Percentiles rank a stretch among this genome's conserved stretches.
phyloP scores from a whole-genome alignment of 2,113 vertebrate genomes.

The Zootoca vivipara region DNA sequence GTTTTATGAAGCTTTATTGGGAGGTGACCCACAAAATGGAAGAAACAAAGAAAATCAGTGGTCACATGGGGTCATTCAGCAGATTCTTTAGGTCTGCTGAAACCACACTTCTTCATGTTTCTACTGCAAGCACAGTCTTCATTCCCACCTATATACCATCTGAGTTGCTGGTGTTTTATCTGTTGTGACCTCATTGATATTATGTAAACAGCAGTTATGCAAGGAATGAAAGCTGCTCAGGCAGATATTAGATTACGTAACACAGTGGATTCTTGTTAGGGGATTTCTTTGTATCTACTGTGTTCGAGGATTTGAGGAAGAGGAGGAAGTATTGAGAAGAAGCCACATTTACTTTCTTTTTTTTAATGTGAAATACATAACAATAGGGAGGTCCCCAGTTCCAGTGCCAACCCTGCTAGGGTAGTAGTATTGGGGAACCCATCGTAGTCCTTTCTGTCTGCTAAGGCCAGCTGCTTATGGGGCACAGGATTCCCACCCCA shows the following conservation, averaged over 20 bases:
- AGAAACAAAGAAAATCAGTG: neutral
- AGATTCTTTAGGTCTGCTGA: neutral
- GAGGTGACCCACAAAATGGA: neutral
- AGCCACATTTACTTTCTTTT: neutral
- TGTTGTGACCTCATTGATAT: neutral
- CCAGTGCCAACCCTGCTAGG: too few species aligned
- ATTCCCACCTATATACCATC: neutral
- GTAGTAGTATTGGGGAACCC: too few species aligned
- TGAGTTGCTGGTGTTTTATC: neutral
- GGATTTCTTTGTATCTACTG: neutral
- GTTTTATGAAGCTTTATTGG: neutral
- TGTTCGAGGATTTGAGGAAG: neutral
- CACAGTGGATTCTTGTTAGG: neutral
- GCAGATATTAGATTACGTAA: conserved; percentile 57
- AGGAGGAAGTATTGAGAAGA: neutral
- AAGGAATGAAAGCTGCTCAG: conserved; percentile 42
- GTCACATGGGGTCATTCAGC: too few species aligned
- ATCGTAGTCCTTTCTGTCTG: too few species aligned
- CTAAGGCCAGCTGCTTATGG: too few species aligned
- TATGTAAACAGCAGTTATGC: conserved; percentile 49
- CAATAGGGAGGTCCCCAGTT: too few species aligned
- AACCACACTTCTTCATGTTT: neutral
- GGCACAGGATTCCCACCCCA: too few species aligned
- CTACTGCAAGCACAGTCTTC: neutral
- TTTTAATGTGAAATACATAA: neutral